A percentile compares a stretch with the other conserved stretches of the same genome.
phyloP scores from a whole-genome alignment of 2,888 invertebrate genomes.

The Limnephilus lunatus region DNA sequence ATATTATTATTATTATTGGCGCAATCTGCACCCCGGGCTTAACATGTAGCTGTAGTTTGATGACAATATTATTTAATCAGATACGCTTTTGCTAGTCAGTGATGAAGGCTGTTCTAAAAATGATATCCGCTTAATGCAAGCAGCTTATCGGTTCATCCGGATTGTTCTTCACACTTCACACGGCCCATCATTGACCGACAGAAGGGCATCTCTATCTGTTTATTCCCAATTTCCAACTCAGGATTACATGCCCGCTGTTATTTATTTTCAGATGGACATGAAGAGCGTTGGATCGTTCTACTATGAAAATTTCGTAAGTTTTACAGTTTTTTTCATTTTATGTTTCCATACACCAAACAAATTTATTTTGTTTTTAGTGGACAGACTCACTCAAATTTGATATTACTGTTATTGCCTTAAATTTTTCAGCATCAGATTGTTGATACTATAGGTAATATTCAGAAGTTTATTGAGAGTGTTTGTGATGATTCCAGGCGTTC shows the following conservation, averaged over 20 bases:
- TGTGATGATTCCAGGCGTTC: conserved; percentile 83
- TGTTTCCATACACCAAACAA: neutral
- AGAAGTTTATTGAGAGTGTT: neutral
- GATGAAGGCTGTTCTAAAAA: conserved; percentile 12
- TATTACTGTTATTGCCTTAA: neutral
- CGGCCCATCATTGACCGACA: conserved; percentile 32
- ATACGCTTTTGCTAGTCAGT: conserved; percentile 35
- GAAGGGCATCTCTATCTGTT: conserved; percentile 19
- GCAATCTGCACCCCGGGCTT: conserved; percentile 46
- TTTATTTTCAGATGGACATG: conserved; percentile 93
- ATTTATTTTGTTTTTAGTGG: neutral
- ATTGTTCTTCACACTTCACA: conserved; percentile 1
- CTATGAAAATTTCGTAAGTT: conserved; percentile 97
- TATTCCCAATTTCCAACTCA: neutral
- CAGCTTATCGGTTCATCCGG: conserved; percentile 32
- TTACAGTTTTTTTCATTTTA: neutral
- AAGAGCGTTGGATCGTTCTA: conserved; percentile 97
- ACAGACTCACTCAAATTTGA: neutral
- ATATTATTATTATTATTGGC: neutral
- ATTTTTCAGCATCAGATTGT: neutral
- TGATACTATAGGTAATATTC: neutral
- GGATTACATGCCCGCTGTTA: conserved; percentile 52
- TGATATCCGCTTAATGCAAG: conserved; percentile 2
- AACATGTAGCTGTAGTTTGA: conserved; percentile 36
- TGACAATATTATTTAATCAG: neutral